A percentile compares a stretch with the other conserved stretches of the same genome.
phyloP scores from a whole-genome alignment of 1,140 invertebrate genomes.

The Drosophila busckii region DNA sequence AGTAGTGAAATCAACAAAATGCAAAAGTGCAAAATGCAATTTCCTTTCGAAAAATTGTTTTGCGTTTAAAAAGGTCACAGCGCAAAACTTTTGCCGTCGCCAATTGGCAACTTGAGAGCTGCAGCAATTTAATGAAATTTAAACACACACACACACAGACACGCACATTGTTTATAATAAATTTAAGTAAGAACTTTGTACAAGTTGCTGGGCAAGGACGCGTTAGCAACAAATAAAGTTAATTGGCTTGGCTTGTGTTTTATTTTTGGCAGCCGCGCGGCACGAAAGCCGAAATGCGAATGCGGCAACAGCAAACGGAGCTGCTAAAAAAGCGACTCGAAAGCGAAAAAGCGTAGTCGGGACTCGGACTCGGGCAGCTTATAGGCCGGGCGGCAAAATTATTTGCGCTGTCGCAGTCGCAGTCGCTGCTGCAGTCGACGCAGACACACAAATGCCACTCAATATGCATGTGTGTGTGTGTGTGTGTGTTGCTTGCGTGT shows the following conservation, averaged over 20 bases:
- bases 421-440: constrained; percentile 3
- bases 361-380: constrained; percentile 17
- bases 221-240: constrained; percentile 11
- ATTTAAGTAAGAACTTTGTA: too few species aligned
- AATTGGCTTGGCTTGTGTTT: constrained; percentile 12
- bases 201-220: constrained; percentile 3
- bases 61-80: constrained; percentile 37
- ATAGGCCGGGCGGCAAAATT: constrained; percentile 37
- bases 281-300: constrained; percentile 75
- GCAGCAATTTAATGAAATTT: constrained; percentile 13
- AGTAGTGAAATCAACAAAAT: not conserved
- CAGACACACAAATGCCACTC: constrained; percentile 16
- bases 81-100: constrained; percentile 45
- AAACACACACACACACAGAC: constrained; percentile 10
- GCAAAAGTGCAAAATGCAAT: constrained; percentile 27
- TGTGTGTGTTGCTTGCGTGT: constrained; percentile 11
- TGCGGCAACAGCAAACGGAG: constrained; percentile 61
- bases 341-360: constrained; percentile 31
- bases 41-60: constrained; percentile 27
- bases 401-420: constrained; percentile 36
- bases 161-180: constrained; percentile 3
- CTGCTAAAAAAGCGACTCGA: constrained; percentile 69
- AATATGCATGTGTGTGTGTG: constrained; percentile 11
- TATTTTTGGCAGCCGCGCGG: constrained; percentile 57
- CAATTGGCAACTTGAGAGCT: constrained; percentile 21